phyloP scores from a whole-genome alignment of 2,888 invertebrate genomes.

The Acrobasis suavella region DNA sequence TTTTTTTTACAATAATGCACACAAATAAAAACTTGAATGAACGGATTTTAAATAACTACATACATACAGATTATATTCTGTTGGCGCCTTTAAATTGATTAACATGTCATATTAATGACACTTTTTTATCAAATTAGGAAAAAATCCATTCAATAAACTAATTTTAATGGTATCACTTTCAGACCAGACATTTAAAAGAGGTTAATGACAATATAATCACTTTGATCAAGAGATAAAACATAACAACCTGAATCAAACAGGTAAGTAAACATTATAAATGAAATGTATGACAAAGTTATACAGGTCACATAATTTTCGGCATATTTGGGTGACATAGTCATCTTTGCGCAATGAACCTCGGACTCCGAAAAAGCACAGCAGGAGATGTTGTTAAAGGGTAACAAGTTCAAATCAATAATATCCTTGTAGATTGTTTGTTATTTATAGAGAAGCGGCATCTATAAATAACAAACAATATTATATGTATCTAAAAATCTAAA shows the following conservation, averaged over 20 bases:
- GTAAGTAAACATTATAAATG: too few species aligned
- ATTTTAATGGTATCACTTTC: conserved; percentile 1
- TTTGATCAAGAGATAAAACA: background rate
- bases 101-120: background rate
- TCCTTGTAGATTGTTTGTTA: conserved; percentile 67
- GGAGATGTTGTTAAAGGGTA: too few species aligned
- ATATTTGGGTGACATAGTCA: too few species aligned
- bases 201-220: conserved; percentile 7
- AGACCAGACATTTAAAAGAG: background rate
- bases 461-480: conserved; percentile 74
- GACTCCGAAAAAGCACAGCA: too few species aligned
- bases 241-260: background rate
- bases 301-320: too few species aligned
- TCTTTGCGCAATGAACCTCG: too few species aligned
- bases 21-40: too few species aligned
- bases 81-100: conserved; percentile 2
- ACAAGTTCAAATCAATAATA: conserved; percentile 68
- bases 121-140: background rate
- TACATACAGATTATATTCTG: background rate
- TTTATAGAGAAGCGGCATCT: conserved; percentile 52
- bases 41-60: too few species aligned
- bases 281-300: too few species aligned
- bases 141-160: background rate
- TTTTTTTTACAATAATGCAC: too few species aligned
- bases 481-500: conserved; percentile 64